These are phyloP conservation scores for Limnothrissa miodon DNA, from an alignment of 2,113 vertebrate genomes.

Conservation along the genomic window DNA sequence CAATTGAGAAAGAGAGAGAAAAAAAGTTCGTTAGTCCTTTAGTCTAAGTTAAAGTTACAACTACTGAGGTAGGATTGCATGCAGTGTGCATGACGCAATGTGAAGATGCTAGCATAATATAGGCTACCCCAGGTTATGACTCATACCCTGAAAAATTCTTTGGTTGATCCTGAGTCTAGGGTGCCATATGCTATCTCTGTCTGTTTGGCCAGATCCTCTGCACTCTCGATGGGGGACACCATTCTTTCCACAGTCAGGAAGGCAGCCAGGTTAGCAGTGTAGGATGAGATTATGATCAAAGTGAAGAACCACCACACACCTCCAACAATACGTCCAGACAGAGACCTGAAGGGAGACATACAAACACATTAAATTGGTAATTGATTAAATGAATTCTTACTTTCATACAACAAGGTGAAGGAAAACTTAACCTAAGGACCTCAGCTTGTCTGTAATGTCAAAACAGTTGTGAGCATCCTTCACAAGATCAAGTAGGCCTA, in stretches of 20 bases:
- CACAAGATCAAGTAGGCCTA: not conserved
- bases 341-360: slow-evolving; percentile 82
- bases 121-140: not conserved
- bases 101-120: not conserved
- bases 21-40: not conserved
- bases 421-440: not conserved
- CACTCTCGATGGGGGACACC: slow-evolving; percentile 99
- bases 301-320: slow-evolving; percentile 99
- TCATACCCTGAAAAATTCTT: slow-evolving; percentile 97
- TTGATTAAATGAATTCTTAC: not conserved
- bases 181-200: slow-evolving; percentile 98
- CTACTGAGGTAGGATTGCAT: too few relatives aligned
- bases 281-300: slow-evolving; percentile 99
- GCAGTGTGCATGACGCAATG: too few relatives aligned
- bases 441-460: not conserved
- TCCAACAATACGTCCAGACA: slow-evolving; percentile 98
- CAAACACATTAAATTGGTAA: not conserved
- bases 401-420: not conserved
- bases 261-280: slow-evolving; percentile 99
- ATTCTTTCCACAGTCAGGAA: slow-evolving; percentile 99
- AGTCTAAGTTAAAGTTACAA: too few relatives aligned
- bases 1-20: slow-evolving; percentile 47
- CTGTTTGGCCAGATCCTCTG: slow-evolving; percentile 97
- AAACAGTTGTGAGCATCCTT: not conserved
- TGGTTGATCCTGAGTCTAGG: slow-evolving; percentile 97